Conservation (phyloP, 1,140 invertebrate species). For the Leptinotarsa defecta region DNA sequence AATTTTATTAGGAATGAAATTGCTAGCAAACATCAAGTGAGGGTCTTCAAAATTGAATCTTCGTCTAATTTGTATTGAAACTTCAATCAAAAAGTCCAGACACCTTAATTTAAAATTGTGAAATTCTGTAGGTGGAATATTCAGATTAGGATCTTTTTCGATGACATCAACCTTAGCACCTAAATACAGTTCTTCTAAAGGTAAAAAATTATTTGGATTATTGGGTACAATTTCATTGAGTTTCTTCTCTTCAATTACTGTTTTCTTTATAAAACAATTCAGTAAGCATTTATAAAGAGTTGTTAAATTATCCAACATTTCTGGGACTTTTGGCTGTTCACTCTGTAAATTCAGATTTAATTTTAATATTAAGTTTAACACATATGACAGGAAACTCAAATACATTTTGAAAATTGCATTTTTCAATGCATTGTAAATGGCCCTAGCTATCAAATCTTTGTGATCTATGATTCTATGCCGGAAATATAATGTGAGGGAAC, state of each 20-base stretch:
- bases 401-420: slow-evolving; percentile 4
- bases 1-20: neutral
- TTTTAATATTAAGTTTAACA: neutral
- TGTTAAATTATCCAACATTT: neutral
- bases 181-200: neutral
- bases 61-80: neutral
- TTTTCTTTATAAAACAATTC: slow-evolving; percentile 1
- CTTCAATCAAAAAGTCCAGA: neutral
- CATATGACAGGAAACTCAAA: neutral
- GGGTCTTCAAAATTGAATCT: neutral
- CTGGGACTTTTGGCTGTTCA: neutral
- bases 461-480: neutral
- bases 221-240: neutral
- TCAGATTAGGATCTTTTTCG: neutral
- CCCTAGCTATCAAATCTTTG: neutral
- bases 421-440: neutral
- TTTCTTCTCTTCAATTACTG: too few species aligned
- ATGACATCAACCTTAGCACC: neutral
- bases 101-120: neutral
- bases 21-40: neutral
- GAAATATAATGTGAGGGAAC: neutral
- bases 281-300: neutral
- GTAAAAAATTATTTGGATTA: neutral
- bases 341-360: neutral
- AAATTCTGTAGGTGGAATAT: neutral